Percentiles rank a stretch among this genome's conserved stretches.
Conservation (phyloP, 2,888 invertebrate genomes). For the Stomorhina lunata region DNA sequence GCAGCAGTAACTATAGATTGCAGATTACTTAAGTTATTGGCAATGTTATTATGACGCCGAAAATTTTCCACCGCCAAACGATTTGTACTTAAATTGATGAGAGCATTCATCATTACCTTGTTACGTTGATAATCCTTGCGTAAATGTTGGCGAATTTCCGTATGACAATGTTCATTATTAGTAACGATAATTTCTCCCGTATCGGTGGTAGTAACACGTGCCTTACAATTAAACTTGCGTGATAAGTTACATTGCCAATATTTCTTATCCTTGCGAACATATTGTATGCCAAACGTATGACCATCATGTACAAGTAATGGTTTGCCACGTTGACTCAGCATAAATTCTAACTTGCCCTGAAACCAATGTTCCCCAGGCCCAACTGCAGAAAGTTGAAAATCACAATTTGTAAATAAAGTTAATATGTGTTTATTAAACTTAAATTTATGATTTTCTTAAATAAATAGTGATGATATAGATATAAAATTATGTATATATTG, state of each 20-base stretch:
- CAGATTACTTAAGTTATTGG: constrained; percentile 67
- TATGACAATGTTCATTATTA: constrained; percentile 80
- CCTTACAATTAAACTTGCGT: constrained; percentile 80
- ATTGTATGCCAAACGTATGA: constrained; percentile 80
- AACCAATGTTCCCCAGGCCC: constrained; percentile 80
- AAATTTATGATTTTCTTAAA: background rate
- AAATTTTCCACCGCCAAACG: constrained; percentile 72
- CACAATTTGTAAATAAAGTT: constrained; percentile 27
- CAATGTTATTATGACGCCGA: constrained; percentile 69
- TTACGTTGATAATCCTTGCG: constrained; percentile 80
- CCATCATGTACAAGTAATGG: constrained; percentile 80
- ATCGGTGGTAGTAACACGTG: constrained; percentile 79
- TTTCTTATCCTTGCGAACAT: constrained; percentile 80
- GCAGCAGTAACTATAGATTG: constrained; percentile 64
- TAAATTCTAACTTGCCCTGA: constrained; percentile 80
- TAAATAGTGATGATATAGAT: background rate
- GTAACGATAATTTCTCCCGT: constrained; percentile 78
- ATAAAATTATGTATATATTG: too few relatives aligned
- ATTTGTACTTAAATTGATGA: constrained; percentile 76
- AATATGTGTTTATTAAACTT: background rate
- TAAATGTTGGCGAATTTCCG: constrained; percentile 79
- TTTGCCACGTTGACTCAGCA: constrained; percentile 80
- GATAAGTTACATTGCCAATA: constrained; percentile 80
- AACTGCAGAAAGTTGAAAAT: constrained; percentile 72
- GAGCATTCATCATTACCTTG: constrained; percentile 79